phyloP scores from a whole-genome alignment of 2,888 invertebrate species.

The Thysanoteuthis rhombus region DNA sequence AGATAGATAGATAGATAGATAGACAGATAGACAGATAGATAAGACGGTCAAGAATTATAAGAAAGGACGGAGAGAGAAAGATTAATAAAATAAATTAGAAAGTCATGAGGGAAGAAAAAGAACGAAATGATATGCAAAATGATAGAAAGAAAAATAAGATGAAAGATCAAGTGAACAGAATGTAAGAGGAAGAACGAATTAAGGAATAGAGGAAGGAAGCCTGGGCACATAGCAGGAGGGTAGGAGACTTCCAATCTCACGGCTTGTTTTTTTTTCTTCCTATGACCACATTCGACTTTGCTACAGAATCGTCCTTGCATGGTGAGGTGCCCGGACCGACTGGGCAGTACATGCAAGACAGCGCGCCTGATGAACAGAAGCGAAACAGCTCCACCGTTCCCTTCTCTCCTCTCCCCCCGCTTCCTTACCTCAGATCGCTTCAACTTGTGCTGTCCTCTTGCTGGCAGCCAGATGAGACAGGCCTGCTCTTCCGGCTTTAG shows the following conservation, averaged over 20 bases:
- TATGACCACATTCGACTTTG: neutral
- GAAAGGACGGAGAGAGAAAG: too few relatives aligned
- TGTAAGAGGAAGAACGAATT: neutral
- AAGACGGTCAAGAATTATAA: too few relatives aligned
- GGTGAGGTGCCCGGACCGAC: slow-evolving; percentile 12
- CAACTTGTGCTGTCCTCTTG: neutral
- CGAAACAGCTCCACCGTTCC: neutral
- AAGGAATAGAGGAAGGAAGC: neutral
- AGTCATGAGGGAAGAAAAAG: neutral
- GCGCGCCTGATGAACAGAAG: neutral
- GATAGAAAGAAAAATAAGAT: too few relatives aligned
- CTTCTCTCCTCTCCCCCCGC: neutral
- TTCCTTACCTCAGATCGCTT: neutral
- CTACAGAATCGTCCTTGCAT: neutral
- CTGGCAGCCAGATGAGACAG: slow-evolving; percentile 12
- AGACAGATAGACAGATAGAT: neutral
- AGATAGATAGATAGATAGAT: neutral
- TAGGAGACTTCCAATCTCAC: neutral
- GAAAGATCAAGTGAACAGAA: too few relatives aligned
- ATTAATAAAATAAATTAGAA: neutral
- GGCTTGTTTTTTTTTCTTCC: too few relatives aligned
- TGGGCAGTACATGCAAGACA: neutral
- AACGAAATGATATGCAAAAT: too few relatives aligned
- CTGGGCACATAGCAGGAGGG: neutral
- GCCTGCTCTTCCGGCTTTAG: neutral